Evolutionary conservation across 1,140 invertebrate species (phyloP).

Genomic region (Amyelois transitella): DNA sequence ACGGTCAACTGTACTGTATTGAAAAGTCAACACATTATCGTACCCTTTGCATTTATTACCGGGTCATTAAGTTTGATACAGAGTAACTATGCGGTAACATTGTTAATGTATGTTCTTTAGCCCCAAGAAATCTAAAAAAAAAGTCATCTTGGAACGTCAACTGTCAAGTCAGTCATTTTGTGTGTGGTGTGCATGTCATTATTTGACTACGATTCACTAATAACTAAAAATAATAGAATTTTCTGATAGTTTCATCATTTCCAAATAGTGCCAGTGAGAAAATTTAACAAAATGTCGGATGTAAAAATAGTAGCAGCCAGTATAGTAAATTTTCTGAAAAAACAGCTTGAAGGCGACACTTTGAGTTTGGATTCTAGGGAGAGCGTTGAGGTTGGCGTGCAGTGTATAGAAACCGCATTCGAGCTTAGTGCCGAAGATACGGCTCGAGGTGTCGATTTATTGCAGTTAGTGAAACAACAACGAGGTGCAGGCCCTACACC

Average conservation of each 20-base stretch:
- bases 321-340: conserved; percentile 65
- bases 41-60: too few species aligned
- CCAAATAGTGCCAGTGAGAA: background rate
- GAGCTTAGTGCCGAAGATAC: conserved; percentile 75
- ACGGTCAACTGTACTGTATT: too few species aligned
- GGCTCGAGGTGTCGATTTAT: conserved; percentile 55
- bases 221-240: conserved; percentile 17
- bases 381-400: conserved; percentile 86
- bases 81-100: too few species aligned
- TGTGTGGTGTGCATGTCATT: background rate
- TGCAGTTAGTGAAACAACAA: conserved; percentile 63
- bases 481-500: conserved; percentile 15
- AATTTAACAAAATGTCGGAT: conserved; percentile 50
- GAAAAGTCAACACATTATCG: too few species aligned
- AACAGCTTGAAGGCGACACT: conserved; percentile 52
- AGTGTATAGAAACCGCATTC: conserved; percentile 90
- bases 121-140: too few species aligned
- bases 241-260: conserved; percentile 5
- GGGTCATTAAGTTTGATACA: too few species aligned
- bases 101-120: too few species aligned
- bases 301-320: conserved; percentile 63
- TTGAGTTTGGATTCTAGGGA: conserved; percentile 80
- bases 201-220: background rate
- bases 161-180: background rate
- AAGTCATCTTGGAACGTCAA: conserved; percentile 10